Conservation (phyloP, 2,113 vertebrate species). For the Tursiops truncatus region DNA sequence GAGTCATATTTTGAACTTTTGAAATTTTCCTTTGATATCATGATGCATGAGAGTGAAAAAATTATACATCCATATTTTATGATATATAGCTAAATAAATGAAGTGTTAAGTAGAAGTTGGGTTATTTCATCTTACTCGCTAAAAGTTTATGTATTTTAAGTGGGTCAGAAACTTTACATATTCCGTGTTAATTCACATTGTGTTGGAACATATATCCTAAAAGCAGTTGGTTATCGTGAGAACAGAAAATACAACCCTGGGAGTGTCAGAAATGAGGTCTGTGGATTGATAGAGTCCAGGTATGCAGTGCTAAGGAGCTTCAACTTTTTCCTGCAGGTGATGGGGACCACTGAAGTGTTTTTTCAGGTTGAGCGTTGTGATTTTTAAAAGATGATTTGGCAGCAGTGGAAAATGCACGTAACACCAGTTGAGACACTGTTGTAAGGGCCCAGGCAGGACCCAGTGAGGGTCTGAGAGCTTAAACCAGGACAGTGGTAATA, state of each 20-base stretch:
- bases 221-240: not conserved
- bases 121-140: not conserved
- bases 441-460: not conserved
- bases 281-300: not conserved
- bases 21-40: constrained; percentile 7
- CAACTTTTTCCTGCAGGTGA: not conserved
- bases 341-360: not conserved
- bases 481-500: not conserved
- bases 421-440: not conserved
- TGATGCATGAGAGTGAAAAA: not conserved
- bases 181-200: not conserved
- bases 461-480: not conserved
- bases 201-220: not conserved
- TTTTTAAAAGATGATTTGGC: not conserved
- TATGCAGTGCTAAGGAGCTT: not conserved
- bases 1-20: constrained; percentile 27
- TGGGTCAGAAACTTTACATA: not conserved
- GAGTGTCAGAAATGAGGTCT: not conserved
- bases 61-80: constrained; percentile 20
- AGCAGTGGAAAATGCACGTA: not conserved
- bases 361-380: not conserved
- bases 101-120: not conserved
- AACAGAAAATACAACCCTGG: not conserved
- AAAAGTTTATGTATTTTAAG: not conserved
- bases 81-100: not conserved